Conservation (phyloP, 35 echinoderm and acorn worm species). For the Patiria miniata region DNA sequence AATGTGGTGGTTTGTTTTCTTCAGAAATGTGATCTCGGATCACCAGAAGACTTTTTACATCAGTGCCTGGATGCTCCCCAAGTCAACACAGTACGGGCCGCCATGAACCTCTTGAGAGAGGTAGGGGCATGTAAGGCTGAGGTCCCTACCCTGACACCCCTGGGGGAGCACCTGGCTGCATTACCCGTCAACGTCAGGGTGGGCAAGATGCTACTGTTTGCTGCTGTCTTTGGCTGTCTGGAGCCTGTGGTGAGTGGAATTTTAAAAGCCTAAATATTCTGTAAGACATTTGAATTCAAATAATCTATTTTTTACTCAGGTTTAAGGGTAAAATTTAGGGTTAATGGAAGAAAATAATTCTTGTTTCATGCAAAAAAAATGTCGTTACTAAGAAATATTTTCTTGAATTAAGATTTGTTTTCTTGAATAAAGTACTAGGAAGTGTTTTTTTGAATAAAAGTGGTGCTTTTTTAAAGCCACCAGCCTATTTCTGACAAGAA, state of each 20-base stretch:
- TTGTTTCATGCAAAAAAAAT: no score
- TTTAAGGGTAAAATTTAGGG: no score
- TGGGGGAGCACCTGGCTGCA: slow-evolving; percentile 87
- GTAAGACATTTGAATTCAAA: no score
- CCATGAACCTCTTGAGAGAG: slow-evolving; percentile 78
- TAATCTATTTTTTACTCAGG: no score
- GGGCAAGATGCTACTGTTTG: slow-evolving; percentile 93
- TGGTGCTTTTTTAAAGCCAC: no score
- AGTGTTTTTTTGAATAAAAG: no score
- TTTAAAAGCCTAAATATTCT: no score
- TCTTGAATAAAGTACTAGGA: no score
- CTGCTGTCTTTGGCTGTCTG: slow-evolving; percentile 90
- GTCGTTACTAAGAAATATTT: no score
- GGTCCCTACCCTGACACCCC: slow-evolving; percentile 74
- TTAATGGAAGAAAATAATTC: no score
- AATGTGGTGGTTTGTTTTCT: neutral
- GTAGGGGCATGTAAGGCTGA: slow-evolving; percentile 75
- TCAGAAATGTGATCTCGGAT: slow-evolving; percentile 86
- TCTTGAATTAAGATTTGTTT: no score
- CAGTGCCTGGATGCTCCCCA: slow-evolving; percentile 83
- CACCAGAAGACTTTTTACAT: slow-evolving; percentile 75
- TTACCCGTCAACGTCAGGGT: slow-evolving; percentile 91
- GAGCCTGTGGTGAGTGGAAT: slow-evolving; percentile 85
- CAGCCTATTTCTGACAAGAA: no score
- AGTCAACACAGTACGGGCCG: slow-evolving; percentile 45